These are phyloP conservation scores for Helleia helle DNA, from an alignment of 2,888 invertebrate species.

Conservation along the genomic window DNA sequence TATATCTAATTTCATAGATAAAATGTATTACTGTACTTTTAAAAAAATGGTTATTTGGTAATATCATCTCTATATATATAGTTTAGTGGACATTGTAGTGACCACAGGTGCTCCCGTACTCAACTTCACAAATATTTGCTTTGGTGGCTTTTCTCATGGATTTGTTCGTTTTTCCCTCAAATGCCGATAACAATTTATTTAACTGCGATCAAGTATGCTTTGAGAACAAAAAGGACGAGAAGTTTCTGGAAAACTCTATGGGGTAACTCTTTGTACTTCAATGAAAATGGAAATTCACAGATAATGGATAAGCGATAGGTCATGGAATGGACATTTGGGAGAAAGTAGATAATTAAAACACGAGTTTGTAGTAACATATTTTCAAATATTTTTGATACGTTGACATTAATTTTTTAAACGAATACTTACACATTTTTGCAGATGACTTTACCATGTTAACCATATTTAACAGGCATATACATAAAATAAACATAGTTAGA, in stretches of 20 bases:
- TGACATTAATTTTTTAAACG: no score
- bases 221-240: constrained; percentile 52
- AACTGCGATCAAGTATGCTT: constrained; percentile 70
- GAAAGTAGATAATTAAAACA: no score
- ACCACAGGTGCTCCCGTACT: constrained; percentile 57
- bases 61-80: constrained; percentile 30
- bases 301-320: no score
- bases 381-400: no score
- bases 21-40: no score
- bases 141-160: constrained; percentile 54
- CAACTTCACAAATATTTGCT: constrained; percentile 70
- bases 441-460: no score
- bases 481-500: no score
- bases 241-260: neutral
- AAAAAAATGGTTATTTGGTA: constrained; percentile 12
- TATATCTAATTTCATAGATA: no score
- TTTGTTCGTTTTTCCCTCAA: constrained; percentile 48
- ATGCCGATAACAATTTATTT: constrained; percentile 60
- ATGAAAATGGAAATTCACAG: neutral
- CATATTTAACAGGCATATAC: no score
- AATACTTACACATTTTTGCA: no score
- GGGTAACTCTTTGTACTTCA: neutral
- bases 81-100: constrained; percentile 49
- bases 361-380: no score
- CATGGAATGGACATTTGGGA: no score